Conservation (phyloP, 2,113 vertebrate genomes). For the Crotophaga sulcirostris region DNA sequence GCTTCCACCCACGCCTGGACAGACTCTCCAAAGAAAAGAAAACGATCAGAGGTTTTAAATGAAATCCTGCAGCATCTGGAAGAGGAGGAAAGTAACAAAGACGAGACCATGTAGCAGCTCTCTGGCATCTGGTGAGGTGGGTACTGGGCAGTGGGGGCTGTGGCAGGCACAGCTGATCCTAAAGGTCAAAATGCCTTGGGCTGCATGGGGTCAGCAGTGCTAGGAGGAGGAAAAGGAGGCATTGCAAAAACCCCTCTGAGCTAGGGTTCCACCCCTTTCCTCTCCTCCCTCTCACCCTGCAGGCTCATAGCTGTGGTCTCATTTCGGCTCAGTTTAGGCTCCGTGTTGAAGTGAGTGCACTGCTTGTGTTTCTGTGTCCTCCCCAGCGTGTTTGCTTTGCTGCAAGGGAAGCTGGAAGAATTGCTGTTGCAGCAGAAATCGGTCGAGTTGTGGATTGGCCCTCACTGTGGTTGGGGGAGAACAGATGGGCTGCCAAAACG, state of each 20-base stretch:
- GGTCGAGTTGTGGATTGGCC: not conserved
- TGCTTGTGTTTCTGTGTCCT: not conserved
- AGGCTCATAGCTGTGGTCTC: not conserved
- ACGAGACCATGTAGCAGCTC: constrained; percentile 42
- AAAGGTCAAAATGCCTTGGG: too few relatives aligned
- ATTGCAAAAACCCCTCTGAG: not conserved
- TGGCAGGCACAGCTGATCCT: not conserved
- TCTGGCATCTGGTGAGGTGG: not conserved
- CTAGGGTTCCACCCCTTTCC: not conserved
- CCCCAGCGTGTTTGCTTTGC: not conserved
- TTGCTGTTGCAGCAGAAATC: not conserved
- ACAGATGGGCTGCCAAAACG: not conserved
- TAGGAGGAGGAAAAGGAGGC: not conserved
- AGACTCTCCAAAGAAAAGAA: constrained; percentile 84
- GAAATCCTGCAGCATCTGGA: constrained; percentile 90
- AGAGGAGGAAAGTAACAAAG: constrained; percentile 68
- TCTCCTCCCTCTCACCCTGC: not conserved
- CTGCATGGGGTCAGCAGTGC: rapidly evolving
- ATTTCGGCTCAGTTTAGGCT: not conserved
- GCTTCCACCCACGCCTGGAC: not conserved
- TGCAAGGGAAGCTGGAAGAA: not conserved
- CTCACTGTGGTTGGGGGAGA: not conserved
- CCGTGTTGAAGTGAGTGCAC: rapidly evolving
- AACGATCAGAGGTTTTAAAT: constrained; percentile 78
- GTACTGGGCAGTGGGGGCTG: not conserved